Evolutionary conservation across 1,140 invertebrate species (phyloP), one percentile per base, ranked within the genome.

Genomic region (Nautilus pompilius): DNA sequence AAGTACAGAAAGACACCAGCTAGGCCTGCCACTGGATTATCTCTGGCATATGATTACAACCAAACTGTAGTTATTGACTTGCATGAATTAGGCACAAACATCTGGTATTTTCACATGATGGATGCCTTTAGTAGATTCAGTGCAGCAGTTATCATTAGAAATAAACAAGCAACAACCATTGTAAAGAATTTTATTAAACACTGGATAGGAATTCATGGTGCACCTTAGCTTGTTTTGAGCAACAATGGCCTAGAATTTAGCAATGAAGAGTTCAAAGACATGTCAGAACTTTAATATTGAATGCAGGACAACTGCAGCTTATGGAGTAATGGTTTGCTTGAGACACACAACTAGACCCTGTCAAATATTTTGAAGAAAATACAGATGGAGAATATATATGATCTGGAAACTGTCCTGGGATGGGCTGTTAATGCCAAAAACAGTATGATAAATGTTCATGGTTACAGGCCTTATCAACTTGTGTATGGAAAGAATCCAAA

Each of bases 61-160:
- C 58, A 68, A 48, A 65, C 62, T 48, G 68, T 70, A 30, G 68
- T 62, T 29, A 61, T 67, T 17, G 68, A 69, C 51, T n/a, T 67
- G 5, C 54, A 65, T 51, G 46, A 67, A 60, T 41, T 63, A n/a
- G 62, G 55, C 17, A 20, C 30, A 5, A 56, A 54, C 46, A 2
- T 64, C 6, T 67, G 53, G 62, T 58, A 58, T 60, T 59, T 59
- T 36, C 67, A 58, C 46, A 34, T 51, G 30, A 62, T 65, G 51
- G 66, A 68, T 46, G 49, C 57, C 15, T 65, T 65, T 54, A 65
- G 41, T 1, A n/a, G 59, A 22, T 68, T 65, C 33, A 68, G 66
- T 59, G 62, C 60, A 22, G 67, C 41, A 29, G 22, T 30, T 32
- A 58, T 59, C 26, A 62, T 65, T 28, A 46, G 45, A 48, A 56